Percentiles rank a stretch among this genome's conserved stretches.
Evolutionary conservation across 2,888 invertebrate species (phyloP).

Genomic region (Tricholauxania praeusta): DNA sequence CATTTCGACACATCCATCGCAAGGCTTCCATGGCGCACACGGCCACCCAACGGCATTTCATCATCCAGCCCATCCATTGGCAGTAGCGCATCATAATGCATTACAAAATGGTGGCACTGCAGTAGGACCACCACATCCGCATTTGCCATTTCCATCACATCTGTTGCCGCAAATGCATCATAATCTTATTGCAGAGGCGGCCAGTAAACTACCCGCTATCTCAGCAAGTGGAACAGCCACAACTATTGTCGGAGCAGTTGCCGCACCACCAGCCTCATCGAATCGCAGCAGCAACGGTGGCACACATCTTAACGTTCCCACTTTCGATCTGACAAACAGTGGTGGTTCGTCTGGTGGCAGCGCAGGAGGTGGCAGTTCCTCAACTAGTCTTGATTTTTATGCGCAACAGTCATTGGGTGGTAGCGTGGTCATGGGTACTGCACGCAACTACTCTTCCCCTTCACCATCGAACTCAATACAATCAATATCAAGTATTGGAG

Average conservation of each 20-base stretch:
- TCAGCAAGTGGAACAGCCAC: slow-evolving; percentile 30
- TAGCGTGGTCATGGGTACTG: slow-evolving; percentile 45
- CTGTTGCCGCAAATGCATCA: slow-evolving; percentile 62
- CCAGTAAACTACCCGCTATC: slow-evolving; percentile 62
- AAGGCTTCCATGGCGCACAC: slow-evolving; percentile 56
- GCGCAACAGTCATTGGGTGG: slow-evolving; percentile 46
- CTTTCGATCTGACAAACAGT: slow-evolving; percentile 51
- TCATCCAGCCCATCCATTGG: slow-evolving; percentile 56
- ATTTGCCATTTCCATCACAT: slow-evolving; percentile 62
- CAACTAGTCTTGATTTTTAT: slow-evolving; percentile 45
- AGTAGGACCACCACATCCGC: slow-evolving; percentile 50
- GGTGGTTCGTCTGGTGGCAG: slow-evolving; percentile 42
- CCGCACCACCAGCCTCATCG: neutral
- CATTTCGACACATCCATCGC: slow-evolving; percentile 62
- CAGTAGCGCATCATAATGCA: slow-evolving; percentile 46
- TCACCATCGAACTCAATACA: slow-evolving; percentile 67
- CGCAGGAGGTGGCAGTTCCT: slow-evolving; percentile 47
- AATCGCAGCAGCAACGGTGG: slow-evolving; percentile 18
- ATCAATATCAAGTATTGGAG: slow-evolving; percentile 66
- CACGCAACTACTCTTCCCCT: slow-evolving; percentile 62
- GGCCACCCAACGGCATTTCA: slow-evolving; percentile 53
- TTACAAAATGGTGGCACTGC: slow-evolving; percentile 49
- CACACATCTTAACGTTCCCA: slow-evolving; percentile 39
- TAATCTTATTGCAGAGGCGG: slow-evolving; percentile 64
- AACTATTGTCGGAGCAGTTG: slow-evolving; percentile 4